Conservation (phyloP, 2,797 vertebrate genomes). For the Stomatorhinus walkeri region DNA sequence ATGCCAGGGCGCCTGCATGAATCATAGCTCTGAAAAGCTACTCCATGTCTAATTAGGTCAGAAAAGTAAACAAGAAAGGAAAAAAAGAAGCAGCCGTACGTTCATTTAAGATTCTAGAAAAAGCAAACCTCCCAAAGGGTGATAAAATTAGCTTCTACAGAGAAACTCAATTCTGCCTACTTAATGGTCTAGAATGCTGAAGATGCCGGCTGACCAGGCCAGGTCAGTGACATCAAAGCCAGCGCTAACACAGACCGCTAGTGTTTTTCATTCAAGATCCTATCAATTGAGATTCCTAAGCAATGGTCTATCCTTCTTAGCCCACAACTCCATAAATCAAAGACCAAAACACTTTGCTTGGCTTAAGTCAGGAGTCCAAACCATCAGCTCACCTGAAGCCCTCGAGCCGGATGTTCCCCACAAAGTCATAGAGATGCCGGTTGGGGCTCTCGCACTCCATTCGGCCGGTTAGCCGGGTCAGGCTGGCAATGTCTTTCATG, state of each 20-base stretch:
- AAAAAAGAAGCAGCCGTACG: not conserved
- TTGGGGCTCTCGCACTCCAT: slow-evolving; percentile 98
- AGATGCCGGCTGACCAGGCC: not conserved
- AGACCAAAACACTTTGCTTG: not conserved
- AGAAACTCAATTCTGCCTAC: not conserved
- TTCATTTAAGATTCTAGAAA: not conserved
- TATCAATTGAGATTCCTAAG: not conserved
- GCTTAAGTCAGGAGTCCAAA: not conserved
- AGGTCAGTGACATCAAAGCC: not conserved
- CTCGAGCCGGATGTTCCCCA: slow-evolving; percentile 88
- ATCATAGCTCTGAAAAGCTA: not conserved
- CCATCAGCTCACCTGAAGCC: slow-evolving; percentile 72
- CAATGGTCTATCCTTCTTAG: not conserved
- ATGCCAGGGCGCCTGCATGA: not conserved
- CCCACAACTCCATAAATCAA: not conserved
- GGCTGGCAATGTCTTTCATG: slow-evolving; percentile 83
- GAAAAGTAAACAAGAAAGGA: not conserved
- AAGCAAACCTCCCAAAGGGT: not conserved
- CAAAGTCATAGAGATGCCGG: slow-evolving; percentile 93
- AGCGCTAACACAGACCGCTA: not conserved
- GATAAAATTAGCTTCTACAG: not conserved
- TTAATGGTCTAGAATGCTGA: not conserved
- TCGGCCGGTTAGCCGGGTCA: slow-evolving; percentile 79
- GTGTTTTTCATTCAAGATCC: not conserved
- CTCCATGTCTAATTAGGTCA: not conserved